Conservation (phyloP, 2,888 invertebrate genomes). For the Oegoconia quadripuncta region DNA sequence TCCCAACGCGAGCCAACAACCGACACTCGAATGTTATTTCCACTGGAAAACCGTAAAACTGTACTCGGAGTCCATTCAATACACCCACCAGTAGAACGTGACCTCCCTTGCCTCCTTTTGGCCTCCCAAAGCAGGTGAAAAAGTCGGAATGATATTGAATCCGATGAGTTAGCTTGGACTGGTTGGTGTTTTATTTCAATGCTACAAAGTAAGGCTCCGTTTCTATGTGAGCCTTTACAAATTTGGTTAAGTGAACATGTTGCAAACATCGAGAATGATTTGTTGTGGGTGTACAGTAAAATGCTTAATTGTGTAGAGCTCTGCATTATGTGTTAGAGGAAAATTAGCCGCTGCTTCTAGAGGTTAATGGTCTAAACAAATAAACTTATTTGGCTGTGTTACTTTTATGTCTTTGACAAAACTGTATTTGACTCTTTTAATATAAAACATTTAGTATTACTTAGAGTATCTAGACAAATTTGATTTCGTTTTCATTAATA, state of each 20-base stretch:
- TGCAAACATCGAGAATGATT: no score
- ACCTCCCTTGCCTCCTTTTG: not conserved
- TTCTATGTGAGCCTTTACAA: constrained; percentile 3
- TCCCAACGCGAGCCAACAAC: not conserved
- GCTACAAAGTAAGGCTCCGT: constrained; percentile 8
- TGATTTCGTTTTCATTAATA: no score
- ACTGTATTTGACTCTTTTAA: no score
- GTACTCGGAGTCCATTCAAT: constrained; percentile 9
- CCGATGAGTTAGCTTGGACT: not conserved
- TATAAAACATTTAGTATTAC: no score
- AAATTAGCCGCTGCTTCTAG: no score
- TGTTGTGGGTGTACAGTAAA: no score
- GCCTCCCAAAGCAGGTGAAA: not conserved
- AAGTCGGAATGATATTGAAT: not conserved
- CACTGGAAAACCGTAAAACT: constrained; percentile 10
- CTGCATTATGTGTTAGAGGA: no score
- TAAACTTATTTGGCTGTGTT: no score
- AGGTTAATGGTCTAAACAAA: no score
- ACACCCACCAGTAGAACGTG: not conserved
- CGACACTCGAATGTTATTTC: constrained; percentile 8
- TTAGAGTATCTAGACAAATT: no score
- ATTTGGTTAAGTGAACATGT: constrained; percentile 3
- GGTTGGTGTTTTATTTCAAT: constrained; percentile 12
- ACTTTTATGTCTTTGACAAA: no score
- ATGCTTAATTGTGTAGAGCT: no score